phyloP scores from a whole-genome alignment of 2,797 vertebrate species.

The Cossypha polioptera region DNA sequence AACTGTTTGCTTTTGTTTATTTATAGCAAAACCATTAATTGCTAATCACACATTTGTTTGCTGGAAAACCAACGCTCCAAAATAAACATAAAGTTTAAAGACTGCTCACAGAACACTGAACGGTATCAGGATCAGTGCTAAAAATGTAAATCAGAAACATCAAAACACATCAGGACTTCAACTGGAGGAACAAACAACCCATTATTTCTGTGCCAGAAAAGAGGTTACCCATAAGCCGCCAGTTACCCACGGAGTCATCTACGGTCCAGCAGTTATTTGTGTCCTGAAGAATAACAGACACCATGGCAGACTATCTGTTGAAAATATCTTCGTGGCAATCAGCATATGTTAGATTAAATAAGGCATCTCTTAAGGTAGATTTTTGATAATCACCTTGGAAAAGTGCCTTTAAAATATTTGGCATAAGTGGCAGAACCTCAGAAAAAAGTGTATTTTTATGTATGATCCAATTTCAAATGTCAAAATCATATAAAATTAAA shows the following conservation, averaged over 20 bases:
- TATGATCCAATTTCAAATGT: neutral
- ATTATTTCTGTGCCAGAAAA: constrained; percentile 53
- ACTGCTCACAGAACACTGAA: constrained; percentile 24
- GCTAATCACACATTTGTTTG: constrained; percentile 33
- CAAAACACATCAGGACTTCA: constrained; percentile 50
- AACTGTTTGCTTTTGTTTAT: neutral
- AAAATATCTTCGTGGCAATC: constrained; percentile 14
- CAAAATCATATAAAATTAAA: neutral
- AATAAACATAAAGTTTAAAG: constrained; percentile 44
- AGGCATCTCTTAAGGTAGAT: neutral
- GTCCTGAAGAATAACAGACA: neutral
- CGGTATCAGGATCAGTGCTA: neutral
- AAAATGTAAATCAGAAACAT: constrained; percentile 56
- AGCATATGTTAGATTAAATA: neutral
- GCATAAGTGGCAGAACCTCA: neutral
- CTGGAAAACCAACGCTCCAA: neutral
- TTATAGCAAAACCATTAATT: constrained; percentile 58
- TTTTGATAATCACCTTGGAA: neutral
- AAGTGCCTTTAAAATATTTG: constrained; percentile 15
- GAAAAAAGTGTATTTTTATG: neutral
- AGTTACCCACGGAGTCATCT: neutral
- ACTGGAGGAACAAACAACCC: constrained; percentile 17
- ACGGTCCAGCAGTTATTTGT: constrained; percentile 22
- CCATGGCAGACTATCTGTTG: neutral
- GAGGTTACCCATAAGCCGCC: constrained; percentile 9